phyloP scores from a whole-genome alignment of 2,888 invertebrate genomes.

The Aporophyla lueneburgensis region DNA sequence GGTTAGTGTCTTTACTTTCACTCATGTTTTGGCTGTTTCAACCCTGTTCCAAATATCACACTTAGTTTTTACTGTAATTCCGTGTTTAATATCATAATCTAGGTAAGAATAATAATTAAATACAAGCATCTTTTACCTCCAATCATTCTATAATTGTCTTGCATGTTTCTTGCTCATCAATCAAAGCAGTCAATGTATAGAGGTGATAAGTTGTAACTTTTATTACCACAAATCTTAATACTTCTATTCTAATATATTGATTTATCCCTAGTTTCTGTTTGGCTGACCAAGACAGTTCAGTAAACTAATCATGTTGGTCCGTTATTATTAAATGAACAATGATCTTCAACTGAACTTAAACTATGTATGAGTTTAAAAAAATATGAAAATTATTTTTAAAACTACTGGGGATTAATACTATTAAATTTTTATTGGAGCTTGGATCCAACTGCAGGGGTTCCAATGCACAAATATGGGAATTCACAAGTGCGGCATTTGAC shows the following conservation, averaged over 20 bases:
- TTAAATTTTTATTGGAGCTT: not conserved
- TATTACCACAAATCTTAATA: not conserved
- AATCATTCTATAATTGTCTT: not conserved
- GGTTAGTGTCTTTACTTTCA: constrained; percentile 87
- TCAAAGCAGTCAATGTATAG: not conserved
- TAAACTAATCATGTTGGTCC: not conserved
- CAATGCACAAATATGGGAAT: not conserved
- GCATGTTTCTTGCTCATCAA: not conserved
- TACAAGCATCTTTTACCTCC: not conserved
- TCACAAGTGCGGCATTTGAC: too few relatives aligned
- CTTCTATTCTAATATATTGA: not conserved
- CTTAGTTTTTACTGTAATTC: too few relatives aligned
- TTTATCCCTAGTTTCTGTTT: not conserved
- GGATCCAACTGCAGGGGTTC: not conserved
- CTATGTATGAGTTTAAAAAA: not conserved
- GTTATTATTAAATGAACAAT: not conserved
- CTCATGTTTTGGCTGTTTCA: constrained; percentile 13
- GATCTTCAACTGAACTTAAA: too few relatives aligned
- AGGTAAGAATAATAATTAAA: not conserved
- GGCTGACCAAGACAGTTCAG: not conserved
- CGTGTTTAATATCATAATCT: not conserved
- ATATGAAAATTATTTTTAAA: not conserved
- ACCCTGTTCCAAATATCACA: not conserved
- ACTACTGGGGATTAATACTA: not conserved
- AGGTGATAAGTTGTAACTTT: not conserved